Evolutionary conservation across 2,797 vertebrate genomes (phyloP).

Genomic region (Clarias platycephalus): DNA sequence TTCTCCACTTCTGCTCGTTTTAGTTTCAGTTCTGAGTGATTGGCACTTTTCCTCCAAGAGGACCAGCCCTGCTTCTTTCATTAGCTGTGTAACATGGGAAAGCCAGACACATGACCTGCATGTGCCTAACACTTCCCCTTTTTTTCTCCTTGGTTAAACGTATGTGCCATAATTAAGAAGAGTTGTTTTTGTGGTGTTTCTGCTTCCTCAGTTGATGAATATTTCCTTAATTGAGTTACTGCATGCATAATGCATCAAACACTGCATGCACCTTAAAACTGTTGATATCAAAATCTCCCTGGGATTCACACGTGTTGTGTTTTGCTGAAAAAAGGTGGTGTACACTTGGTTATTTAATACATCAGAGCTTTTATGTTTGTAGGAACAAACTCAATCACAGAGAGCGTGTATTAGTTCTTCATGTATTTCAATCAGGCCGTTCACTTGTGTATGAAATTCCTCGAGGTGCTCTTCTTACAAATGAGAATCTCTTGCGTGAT

Average conservation of each 20-base stretch:
- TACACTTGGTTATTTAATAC: constrained; percentile 15
- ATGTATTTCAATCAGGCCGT: constrained; percentile 35
- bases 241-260: constrained; percentile 59
- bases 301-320: not conserved
- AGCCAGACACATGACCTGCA: constrained; percentile 41
- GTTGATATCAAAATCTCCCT: not conserved
- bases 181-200: constrained; percentile 58
- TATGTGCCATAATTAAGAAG: constrained; percentile 17
- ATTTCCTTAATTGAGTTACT: constrained; percentile 49
- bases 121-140: constrained; percentile 38
- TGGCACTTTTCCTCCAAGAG: constrained; percentile 6
- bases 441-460: constrained; percentile 34
- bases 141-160: constrained; percentile 18
- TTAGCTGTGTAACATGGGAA: constrained; percentile 39
- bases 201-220: constrained; percentile 57
- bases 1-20: constrained; percentile 30
- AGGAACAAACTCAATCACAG: not conserved
- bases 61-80: constrained; percentile 27
- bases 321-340: constrained; percentile 14
- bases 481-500: constrained; percentile 58
- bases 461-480: constrained; percentile 35
- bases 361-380: constrained; percentile 22
- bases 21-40: constrained; percentile 33
- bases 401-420: constrained; percentile 22
- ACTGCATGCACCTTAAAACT: constrained; percentile 63